Conservation (phyloP, 2,113 vertebrate genomes). For the Xiphorhynchus elegans region DNA sequence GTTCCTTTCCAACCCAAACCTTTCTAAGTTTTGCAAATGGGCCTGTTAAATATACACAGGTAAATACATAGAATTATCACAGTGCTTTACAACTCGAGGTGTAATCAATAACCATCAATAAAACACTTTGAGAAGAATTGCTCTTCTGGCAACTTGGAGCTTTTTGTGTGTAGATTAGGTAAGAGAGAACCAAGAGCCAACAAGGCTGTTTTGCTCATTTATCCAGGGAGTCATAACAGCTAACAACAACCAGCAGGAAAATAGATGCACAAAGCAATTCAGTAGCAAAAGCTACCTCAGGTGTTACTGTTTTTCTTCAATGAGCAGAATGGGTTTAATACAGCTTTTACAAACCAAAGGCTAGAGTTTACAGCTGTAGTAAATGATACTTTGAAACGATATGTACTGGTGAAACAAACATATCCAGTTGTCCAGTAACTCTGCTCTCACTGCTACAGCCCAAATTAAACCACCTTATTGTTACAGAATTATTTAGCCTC, state of each 20-base stretch:
- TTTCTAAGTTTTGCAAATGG: background rate
- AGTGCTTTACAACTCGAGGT: background rate
- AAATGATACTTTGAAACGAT: constrained; percentile 53
- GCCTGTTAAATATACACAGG: background rate
- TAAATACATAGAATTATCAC: background rate
- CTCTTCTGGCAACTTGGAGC: background rate
- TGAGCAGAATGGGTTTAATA: constrained; percentile 9
- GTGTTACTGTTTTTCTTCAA: constrained; percentile 11
- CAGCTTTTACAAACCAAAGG: constrained; percentile 34
- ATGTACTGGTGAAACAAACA: constrained; percentile 6
- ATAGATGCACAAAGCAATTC: background rate
- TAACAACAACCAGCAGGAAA: background rate
- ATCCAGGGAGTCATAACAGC: background rate
- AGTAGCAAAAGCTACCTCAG: background rate
- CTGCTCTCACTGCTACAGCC: background rate
- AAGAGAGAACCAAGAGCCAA: background rate
- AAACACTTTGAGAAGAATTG: background rate
- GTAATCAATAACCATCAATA: background rate
- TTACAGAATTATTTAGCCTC: constrained; percentile 10
- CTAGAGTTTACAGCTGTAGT: constrained; percentile 43
- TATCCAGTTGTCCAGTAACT: constrained; percentile 15
- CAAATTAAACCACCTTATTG: constrained; percentile 7
- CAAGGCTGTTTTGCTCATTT: background rate
- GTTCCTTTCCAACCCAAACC: background rate
- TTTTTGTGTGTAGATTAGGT: background rate